These are phyloP conservation scores for Callinectes sapidus DNA, from an alignment of 2,888 invertebrate species.

Conservation along the genomic window DNA sequence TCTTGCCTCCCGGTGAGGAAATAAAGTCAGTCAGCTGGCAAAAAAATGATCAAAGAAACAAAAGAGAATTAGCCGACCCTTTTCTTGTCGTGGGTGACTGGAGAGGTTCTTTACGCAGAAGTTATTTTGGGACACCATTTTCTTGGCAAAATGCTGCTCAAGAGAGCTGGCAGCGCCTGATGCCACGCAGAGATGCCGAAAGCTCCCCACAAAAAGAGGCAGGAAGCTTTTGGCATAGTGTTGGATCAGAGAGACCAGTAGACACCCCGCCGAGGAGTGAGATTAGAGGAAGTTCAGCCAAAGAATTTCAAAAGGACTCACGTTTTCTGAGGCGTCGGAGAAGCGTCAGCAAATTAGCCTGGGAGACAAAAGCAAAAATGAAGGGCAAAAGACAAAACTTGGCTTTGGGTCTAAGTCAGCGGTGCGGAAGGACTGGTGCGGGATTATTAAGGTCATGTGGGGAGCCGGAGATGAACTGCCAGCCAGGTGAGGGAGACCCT, in stretches of 20 bases:
- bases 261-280: neutral
- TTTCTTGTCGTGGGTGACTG: slow-evolving; percentile 34
- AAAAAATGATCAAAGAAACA: slow-evolving; percentile 41
- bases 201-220: neutral
- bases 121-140: slow-evolving; percentile 7
- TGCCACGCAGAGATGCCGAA: slow-evolving; percentile 1
- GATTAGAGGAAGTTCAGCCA: neutral
- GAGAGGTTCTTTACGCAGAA: neutral
- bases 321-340: neutral
- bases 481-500: slow-evolving; percentile 19
- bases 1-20: slow-evolving; percentile 19
- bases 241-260: neutral
- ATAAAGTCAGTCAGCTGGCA: slow-evolving; percentile 8
- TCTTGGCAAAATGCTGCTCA: neutral
- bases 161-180: slow-evolving; percentile 13
- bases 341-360: slow-evolving; percentile 38
- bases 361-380: slow-evolving; percentile 21
- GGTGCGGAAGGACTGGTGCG: neutral
- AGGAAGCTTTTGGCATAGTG: neutral
- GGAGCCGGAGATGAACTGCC: slow-evolving; percentile 37
- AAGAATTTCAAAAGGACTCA: neutral
- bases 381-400: slow-evolving; percentile 15
- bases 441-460: slow-evolving; percentile 33
- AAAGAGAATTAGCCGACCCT: slow-evolving; percentile 44
- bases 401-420: slow-evolving; percentile 15